These are phyloP conservation scores for Gyps fulvus DNA, from an alignment of 2,113 vertebrate species.

Conservation along the genomic window DNA sequence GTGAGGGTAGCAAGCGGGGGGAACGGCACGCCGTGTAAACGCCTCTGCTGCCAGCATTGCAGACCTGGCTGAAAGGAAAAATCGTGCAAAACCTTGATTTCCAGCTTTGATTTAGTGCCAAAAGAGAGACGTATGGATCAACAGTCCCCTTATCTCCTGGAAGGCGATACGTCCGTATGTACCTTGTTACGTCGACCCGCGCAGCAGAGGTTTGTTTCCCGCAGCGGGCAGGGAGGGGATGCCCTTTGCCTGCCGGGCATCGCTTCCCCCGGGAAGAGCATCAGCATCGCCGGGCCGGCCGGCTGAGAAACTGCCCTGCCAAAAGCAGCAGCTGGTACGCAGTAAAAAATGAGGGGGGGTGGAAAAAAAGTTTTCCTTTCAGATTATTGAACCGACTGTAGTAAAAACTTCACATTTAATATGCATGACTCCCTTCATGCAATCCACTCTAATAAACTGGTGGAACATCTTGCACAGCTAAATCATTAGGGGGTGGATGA, in stretches of 20 bases:
- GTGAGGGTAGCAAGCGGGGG: not conserved
- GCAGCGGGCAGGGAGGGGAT: not conserved
- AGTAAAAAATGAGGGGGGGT: not conserved
- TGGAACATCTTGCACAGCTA: conserved; percentile 29
- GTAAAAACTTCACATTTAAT: conserved; percentile 4
- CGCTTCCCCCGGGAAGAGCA: not conserved
- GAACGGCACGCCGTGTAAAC: fast-evolving
- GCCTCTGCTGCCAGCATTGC: not conserved
- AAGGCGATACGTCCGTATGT: not conserved
- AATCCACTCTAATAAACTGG: conserved; percentile 26
- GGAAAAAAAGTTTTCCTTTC: not conserved
- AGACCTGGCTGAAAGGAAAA: not conserved
- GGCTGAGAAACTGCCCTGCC: not conserved
- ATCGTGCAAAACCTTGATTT: not conserved
- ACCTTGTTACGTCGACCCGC: fast-evolving
- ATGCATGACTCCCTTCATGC: not conserved
- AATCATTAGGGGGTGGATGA: conserved; percentile 1
- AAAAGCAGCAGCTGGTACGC: not conserved
- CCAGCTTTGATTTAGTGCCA: not conserved
- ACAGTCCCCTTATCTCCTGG: fast-evolving
- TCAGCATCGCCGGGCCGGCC: not conserved
- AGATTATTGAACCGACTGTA: not conserved
- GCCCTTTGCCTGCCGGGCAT: not conserved
- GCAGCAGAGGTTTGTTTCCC: not conserved
- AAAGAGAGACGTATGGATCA: not conserved